These are phyloP conservation scores for Henicopernis longicauda DNA, from an alignment of 2,113 vertebrate genomes.

Conservation along the genomic window DNA sequence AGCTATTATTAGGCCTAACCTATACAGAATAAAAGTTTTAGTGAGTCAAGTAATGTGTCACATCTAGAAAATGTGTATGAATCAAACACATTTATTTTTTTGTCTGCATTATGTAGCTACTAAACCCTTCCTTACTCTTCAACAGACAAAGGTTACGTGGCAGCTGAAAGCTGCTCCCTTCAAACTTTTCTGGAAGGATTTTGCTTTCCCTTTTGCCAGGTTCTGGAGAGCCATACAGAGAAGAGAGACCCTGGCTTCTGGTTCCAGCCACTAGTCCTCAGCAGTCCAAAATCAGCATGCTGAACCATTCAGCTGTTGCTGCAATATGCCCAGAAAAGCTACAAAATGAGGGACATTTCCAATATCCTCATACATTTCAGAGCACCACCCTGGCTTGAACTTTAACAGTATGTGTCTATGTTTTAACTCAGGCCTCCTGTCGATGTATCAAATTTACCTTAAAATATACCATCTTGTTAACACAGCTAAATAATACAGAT, in stretches of 20 bases:
- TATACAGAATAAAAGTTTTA: background rate
- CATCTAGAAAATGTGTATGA: background rate
- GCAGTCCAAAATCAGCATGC: constrained; percentile 15
- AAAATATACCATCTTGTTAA: background rate
- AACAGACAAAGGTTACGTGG: background rate
- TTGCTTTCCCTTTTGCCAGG: background rate
- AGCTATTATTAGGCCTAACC: background rate
- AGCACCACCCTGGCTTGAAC: background rate
- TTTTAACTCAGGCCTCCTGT: background rate
- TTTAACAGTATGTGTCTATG: background rate
- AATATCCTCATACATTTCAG: background rate
- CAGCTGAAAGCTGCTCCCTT: background rate
- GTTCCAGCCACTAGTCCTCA: background rate
- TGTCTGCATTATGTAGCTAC: background rate
- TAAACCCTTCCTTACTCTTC: background rate
- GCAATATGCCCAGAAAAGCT: constrained; percentile 9
- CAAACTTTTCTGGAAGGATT: background rate
- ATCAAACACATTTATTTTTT: background rate
- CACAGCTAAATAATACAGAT: background rate
- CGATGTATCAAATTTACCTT: background rate
- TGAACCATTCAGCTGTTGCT: constrained; percentile 25
- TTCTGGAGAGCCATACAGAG: background rate
- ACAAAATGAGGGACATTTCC: background rate
- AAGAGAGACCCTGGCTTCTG: background rate
- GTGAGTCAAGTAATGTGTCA: background rate